Base-by-base conservation (phyloP, 2,888 invertebrate genomes). In the Oscheius sp. region DNA sequence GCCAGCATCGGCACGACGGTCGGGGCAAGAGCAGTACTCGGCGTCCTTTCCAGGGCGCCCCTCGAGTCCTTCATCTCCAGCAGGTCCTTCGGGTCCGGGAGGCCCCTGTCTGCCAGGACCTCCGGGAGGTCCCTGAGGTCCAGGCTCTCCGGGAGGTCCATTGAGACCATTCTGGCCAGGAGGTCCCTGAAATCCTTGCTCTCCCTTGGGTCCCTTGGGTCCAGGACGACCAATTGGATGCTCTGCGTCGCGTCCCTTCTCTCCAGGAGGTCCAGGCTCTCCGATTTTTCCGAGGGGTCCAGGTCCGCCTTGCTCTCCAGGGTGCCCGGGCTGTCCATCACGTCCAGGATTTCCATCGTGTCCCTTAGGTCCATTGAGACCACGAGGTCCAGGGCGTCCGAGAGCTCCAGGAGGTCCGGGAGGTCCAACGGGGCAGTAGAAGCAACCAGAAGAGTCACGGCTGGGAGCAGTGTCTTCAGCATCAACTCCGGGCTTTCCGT, bases 161-260 rank as follows among this genome's bases (percentile, higher is more conserved):
- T 83, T 76, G 59, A 86, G 82, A 62, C 86, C 87, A 63, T 85
- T 85, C 63, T 81, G 79, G 79, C 87, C 87, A 32, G 79, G 78
- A 50, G 84, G 82, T 80, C 87, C 87, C 42, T 78, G 79, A 68
- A 83, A 83, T 79, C 88, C 88, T 70, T 79, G 83, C 29, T 83
- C 83, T 81, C 88, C 88, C 55, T 79, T 76, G 33, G 77, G 79
- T 77, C 88, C 88, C 75, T 84, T 85, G 57, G 86, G 85, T 77
- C 88, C 88, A 60, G 87, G 88, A 47, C 86, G 79, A 70, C 88
- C 88, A 68, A 88, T 85, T 37, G 86, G 86, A 42, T 86, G 84
- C 68, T 86, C 83, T n/a, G 84, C 87, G 73, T 88, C 88, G 47
- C 79, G 81, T 79, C 88, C 88, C 81, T 87, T 87, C 78, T 87